Evolutionary conservation across 2,113 vertebrate species (phyloP).

Genomic region (Apteryx owenii): DNA sequence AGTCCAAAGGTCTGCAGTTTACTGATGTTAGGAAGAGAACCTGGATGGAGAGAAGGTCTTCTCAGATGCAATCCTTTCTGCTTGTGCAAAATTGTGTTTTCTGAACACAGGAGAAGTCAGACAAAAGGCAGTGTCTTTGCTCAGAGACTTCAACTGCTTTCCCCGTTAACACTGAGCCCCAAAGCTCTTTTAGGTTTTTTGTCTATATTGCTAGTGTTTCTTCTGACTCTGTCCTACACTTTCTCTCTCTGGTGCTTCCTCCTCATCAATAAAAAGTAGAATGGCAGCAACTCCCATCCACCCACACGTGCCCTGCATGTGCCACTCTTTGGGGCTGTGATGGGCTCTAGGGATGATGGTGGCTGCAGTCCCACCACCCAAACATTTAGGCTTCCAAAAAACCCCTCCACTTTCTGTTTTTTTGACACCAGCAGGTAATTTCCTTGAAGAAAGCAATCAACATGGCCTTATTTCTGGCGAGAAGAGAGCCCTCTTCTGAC

Average conservation of each 20-base stretch:
- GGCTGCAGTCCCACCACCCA: background rate
- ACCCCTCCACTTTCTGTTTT: background rate
- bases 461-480: background rate
- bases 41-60: background rate
- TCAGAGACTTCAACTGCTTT: background rate
- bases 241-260: background rate
- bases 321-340: background rate
- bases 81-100: background rate
- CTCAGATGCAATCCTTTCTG: background rate
- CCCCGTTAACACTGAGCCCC: accelerated
- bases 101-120: background rate
- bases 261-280: background rate
- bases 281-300: no score
- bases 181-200: background rate
- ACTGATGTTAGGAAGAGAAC: background rate
- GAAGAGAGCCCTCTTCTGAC: background rate
- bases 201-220: accelerated
- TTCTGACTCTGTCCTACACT: background rate
- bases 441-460: background rate
- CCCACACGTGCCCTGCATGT: accelerated
- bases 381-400: background rate
- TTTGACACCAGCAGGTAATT: background rate
- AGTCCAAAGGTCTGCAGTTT: background rate
- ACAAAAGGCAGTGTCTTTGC: background rate
- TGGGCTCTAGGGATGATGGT: background rate